phyloP scores from a whole-genome alignment of 2,113 vertebrate genomes.

The Crotalus tigris region DNA sequence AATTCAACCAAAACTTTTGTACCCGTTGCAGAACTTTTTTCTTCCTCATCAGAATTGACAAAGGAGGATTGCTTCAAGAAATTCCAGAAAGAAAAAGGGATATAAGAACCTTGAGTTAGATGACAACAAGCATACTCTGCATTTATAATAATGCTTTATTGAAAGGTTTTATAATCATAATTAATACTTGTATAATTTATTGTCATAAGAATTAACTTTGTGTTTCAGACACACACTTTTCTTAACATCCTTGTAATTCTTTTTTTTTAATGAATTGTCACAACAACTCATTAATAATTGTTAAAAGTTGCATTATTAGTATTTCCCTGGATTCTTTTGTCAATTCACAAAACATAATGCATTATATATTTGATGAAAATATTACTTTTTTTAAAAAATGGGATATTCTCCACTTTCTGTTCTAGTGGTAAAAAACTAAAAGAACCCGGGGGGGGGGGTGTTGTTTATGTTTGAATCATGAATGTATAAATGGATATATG shows the following conservation, averaged over 20 bases:
- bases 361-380: background rate
- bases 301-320: background rate
- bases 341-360: background rate
- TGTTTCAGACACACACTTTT: background rate
- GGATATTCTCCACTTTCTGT: background rate
- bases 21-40: conserved; percentile 35
- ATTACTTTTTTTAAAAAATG: background rate
- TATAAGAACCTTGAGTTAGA: background rate
- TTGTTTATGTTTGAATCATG: background rate
- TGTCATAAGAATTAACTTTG: background rate
- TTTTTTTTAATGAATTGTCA: background rate
- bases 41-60: background rate
- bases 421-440: background rate
- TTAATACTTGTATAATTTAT: background rate
- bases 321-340: background rate
- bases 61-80: conserved; percentile 29
- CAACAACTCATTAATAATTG: background rate
- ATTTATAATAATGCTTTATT: background rate
- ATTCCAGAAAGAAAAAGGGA: background rate
- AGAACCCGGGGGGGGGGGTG: background rate
- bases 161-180: background rate
- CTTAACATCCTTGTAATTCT: background rate
- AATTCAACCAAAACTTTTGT: conserved; percentile 39
- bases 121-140: background rate
- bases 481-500: background rate